A percentile compares a stretch with the other conserved stretches of the same genome.
phyloP scores from a whole-genome alignment of 1,140 invertebrate genomes.

The Spodoptera frugiperda region DNA sequence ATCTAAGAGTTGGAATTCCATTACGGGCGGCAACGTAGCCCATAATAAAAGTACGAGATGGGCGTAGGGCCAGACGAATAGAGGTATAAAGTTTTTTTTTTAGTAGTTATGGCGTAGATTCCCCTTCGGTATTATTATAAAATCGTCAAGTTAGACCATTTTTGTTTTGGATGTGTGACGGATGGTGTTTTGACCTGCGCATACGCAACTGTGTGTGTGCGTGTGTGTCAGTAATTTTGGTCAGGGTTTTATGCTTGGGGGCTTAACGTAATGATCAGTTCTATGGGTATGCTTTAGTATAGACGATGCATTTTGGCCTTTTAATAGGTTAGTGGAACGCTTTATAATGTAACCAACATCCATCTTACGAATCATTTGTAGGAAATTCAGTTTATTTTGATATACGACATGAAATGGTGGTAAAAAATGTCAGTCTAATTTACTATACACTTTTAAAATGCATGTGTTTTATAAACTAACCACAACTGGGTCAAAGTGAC shows the following conservation, averaged over 20 bases:
- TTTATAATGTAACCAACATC: too few relatives aligned
- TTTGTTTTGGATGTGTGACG: slow-evolving; percentile 72
- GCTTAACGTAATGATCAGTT: slow-evolving; percentile 36
- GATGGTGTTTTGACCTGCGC: slow-evolving; percentile 70
- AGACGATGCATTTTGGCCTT: slow-evolving; percentile 6
- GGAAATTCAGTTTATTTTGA: too few relatives aligned
- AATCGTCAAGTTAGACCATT: slow-evolving; percentile 78
- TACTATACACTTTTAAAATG: slow-evolving; percentile 23
- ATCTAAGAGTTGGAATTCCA: slow-evolving; percentile 53
- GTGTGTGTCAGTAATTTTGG: slow-evolving; percentile 50
- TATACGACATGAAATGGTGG: too few relatives aligned
- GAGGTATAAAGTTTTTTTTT: slow-evolving; percentile 69
- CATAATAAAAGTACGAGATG: slow-evolving; percentile 70
- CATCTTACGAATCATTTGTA: too few relatives aligned
- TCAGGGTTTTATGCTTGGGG: slow-evolving; percentile 43
- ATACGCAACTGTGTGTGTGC: slow-evolving; percentile 21
- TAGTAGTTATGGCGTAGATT: slow-evolving; percentile 56
- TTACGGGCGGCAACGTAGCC: slow-evolving; percentile 14
- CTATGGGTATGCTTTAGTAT: slow-evolving; percentile 6
- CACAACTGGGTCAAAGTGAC: slow-evolving; percentile 35
- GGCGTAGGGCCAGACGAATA: slow-evolving; percentile 68
- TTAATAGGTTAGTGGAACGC: slow-evolving; percentile 24
- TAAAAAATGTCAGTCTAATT: neutral
- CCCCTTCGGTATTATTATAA: slow-evolving; percentile 81
- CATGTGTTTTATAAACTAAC: slow-evolving; percentile 19